These are phyloP conservation scores for Myotis daubentonii DNA, from an alignment of 2,797 vertebrate species.

Conservation along the genomic window DNA sequence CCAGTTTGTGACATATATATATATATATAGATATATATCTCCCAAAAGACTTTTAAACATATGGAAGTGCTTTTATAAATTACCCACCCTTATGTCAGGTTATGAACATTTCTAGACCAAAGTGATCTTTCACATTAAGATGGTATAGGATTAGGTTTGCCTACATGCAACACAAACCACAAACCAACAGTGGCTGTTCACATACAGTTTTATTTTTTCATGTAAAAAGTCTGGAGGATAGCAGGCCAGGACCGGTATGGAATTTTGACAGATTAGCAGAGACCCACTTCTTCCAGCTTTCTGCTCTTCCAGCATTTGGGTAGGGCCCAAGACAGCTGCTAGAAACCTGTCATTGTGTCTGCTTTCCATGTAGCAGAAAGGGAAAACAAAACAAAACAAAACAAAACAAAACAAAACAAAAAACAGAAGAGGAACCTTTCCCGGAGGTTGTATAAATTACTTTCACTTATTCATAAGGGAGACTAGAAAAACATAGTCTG, in stretches of 20 bases:
- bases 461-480: not conserved
- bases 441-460: not conserved
- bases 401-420: not conserved
- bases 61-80: conserved; percentile 62
- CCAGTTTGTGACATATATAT: conserved; percentile 17
- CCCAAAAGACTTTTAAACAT: conserved; percentile 56
- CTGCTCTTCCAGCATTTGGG: not conserved
- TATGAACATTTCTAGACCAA: conserved; percentile 60
- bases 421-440: not conserved
- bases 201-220: conserved; percentile 44
- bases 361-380: not conserved
- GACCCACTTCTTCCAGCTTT: not conserved
- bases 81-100: conserved; percentile 53
- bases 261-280: not conserved
- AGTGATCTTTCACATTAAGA: conserved; percentile 66
- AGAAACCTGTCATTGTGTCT: not conserved
- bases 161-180: not conserved
- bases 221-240: not conserved
- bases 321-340: not conserved
- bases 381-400: not conserved
- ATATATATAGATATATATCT: not conserved
- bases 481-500: not conserved
- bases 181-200: conserved; percentile 57
- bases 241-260: not conserved
- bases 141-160: conserved; percentile 43